These are phyloP conservation scores for Lepus oiostolus DNA, from an alignment of 2,797 vertebrate species.

Conservation along the genomic window DNA sequence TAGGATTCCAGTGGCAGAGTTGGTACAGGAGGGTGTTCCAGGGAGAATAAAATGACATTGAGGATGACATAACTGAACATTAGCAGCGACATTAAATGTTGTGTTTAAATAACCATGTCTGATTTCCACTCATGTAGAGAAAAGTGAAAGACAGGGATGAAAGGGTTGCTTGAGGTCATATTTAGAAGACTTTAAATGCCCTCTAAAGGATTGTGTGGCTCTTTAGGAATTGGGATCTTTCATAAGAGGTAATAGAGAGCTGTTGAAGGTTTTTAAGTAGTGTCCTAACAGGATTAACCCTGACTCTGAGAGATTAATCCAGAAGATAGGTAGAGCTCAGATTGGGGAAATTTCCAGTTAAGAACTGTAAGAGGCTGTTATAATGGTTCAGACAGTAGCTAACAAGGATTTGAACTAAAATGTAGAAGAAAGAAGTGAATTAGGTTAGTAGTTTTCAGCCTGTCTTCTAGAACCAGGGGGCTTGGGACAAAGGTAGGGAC, in stretches of 20 bases:
- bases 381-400: background rate
- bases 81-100: background rate
- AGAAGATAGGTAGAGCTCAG: conserved; percentile 38
- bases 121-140: background rate
- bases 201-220: conserved; percentile 17
- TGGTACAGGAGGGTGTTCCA: background rate
- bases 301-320: conserved; percentile 58
- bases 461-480: background rate
- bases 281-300: conserved; percentile 70
- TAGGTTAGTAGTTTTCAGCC: background rate
- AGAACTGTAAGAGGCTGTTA: conserved; percentile 55
- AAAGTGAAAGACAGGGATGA: background rate
- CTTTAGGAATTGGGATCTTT: conserved; percentile 65
- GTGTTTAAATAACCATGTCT: background rate
- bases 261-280: conserved; percentile 47
- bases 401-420: conserved; percentile 35
- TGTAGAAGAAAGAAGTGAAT: conserved; percentile 22
- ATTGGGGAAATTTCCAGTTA: conserved; percentile 50
- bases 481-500: background rate
- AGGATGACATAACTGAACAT: background rate
- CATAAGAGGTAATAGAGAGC: conserved; percentile 53
- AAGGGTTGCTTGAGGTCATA: conserved; percentile 13
- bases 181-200: conserved; percentile 47
- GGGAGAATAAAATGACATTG: background rate
- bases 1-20: background rate